These are phyloP conservation scores for Phymanthus crucifer DNA, from an alignment of 92 coral and sea anemone species.

Conservation along the genomic window DNA sequence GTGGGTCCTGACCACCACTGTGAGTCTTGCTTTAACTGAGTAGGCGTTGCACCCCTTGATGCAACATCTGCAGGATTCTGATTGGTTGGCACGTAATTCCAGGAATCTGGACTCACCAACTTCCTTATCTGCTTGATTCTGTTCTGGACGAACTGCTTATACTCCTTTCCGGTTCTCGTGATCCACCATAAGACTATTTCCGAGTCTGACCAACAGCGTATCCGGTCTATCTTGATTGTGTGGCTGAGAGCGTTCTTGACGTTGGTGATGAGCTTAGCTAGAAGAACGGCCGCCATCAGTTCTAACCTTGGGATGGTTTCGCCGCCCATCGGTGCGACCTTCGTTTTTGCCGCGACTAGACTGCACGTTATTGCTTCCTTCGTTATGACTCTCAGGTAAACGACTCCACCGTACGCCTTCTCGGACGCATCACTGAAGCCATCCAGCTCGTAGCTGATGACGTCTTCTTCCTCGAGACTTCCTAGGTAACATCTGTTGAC, in stretches of 20 bases:
- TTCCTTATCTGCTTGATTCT: conserved; percentile 45
- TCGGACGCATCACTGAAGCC: conserved; percentile 63
- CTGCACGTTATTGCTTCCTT: conserved; percentile 26
- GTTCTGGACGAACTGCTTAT: too few relatives aligned
- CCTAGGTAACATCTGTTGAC: conserved; percentile 27
- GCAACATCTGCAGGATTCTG: conserved; percentile 50
- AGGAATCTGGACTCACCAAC: conserved; percentile 44
- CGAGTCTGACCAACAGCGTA: conserved; percentile 58
- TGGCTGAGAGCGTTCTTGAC: conserved; percentile 37
- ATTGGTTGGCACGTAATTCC: conserved; percentile 54
- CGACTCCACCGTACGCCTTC: conserved; percentile 54
- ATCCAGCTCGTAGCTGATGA: conserved; percentile 37
- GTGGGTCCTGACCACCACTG: conserved; percentile 10
- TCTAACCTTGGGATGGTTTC: conserved; percentile 57
- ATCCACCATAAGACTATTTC: conserved; percentile 65
- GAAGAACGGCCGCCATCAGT: conserved; percentile 39
- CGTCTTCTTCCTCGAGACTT: conserved; percentile 4
- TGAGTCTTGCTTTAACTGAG: background rate
- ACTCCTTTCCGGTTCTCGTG: conserved; percentile 48
- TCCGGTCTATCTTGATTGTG: conserved; percentile 40
- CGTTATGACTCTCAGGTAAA: conserved; percentile 28
- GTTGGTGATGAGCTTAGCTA: conserved; percentile 47
- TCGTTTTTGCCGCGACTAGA: conserved; percentile 28
- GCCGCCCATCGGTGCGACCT: conserved; percentile 51
- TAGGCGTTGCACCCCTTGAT: conserved; percentile 43